These are phyloP conservation scores for Phengaris alcon DNA, from an alignment of 2,888 invertebrate species.

Conservation along the genomic window DNA sequence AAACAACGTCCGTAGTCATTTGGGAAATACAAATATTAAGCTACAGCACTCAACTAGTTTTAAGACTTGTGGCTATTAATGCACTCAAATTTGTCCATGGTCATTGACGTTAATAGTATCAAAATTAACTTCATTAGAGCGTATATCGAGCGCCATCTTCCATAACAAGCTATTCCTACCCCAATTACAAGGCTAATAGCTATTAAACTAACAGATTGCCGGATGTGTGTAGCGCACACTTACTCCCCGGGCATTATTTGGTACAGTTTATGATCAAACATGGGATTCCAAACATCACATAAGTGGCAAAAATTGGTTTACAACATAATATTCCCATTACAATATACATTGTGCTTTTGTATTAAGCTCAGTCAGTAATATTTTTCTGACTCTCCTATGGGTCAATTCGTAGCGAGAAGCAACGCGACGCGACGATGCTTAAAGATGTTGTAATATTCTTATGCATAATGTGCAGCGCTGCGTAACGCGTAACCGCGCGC, in stretches of 20 bases:
- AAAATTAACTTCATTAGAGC: slow-evolving; percentile 26
- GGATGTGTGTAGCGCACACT: slow-evolving; percentile 28
- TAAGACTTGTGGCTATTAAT: neutral
- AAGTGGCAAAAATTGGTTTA: neutral
- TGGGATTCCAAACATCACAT: neutral
- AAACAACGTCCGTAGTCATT: neutral
- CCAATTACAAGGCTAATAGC: slow-evolving; percentile 35
- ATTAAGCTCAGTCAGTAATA: no score
- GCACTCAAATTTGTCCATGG: neutral
- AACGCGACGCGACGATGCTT: no score
- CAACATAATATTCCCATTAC: neutral
- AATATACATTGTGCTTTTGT: no score
- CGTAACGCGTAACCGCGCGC: no score
- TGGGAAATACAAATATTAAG: neutral
- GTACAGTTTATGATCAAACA: slow-evolving; percentile 21
- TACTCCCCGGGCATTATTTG: slow-evolving; percentile 22
- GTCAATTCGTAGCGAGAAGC: no score
- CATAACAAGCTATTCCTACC: slow-evolving; percentile 33
- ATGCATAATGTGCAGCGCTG: no score
- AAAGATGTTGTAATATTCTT: no score
- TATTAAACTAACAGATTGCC: slow-evolving; percentile 32
- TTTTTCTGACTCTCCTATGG: no score
- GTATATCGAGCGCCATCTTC: slow-evolving; percentile 29
- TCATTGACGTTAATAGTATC: slow-evolving; percentile 21
- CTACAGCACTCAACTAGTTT: neutral